Base-by-base conservation (phyloP, 2,797 vertebrate genomes). In the Oryzias sinensis region DNA sequence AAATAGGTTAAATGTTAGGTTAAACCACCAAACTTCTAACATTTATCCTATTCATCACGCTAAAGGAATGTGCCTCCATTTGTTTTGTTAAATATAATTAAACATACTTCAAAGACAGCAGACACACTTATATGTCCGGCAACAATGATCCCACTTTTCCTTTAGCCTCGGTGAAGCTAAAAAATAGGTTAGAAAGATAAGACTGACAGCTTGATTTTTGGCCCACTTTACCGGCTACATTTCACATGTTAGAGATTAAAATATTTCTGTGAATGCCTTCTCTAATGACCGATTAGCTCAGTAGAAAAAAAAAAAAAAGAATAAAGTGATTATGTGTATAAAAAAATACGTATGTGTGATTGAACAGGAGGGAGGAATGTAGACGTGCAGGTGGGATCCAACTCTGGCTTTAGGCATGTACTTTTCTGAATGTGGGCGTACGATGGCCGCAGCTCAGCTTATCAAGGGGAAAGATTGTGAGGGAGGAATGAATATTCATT, bases 131-230 rank as follows among this genome's bases (percentile, higher is more conserved):
- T 45, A 59, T 15, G 27, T 48, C 14, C 16, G 49, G 52, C 43
- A 52, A 49, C 27, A 65, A 57, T 42, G 14, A 65, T 49, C 43
- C 41, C 37, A 45, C 40, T 68, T 49, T 60, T 65, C 63, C 63
- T 57, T 37, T 8, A 2, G 20, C 17, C 4, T 0, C n/a, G 5
- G 33, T 15, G 1, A 67, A 46, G 20, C 53, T 43, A 55, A 29
- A 13, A 61, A 57, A 56, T 24, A 43, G 27, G 50, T 58, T 53
- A 43, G 6, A 6, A 8, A n/a, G 18, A 65, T 54, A 59, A 55
- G 33, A 29, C 25, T 18, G 6, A 25, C 4, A 8, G 18, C 24
- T 17, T 6, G 46, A 49, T 51, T 53, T 57, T 62, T 42, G 9
- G 5, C 29, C 9, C 42, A 22, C 5, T n/a, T 46, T 1, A 14